Conservation (phyloP, 2,888 invertebrate species). For the Scaptomyza reducta region DNA sequence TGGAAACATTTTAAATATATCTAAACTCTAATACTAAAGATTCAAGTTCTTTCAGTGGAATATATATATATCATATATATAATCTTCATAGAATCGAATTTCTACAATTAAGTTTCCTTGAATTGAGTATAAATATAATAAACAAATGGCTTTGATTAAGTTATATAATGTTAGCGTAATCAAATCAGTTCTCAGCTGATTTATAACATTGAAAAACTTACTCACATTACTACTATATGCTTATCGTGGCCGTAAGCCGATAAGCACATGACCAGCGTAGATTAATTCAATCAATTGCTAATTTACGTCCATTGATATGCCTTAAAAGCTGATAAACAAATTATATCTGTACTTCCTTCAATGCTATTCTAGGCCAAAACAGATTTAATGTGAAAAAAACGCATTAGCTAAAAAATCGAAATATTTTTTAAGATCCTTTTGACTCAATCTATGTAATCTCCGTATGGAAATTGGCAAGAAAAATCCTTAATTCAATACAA, state of each 20-base stretch:
- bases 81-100: background rate
- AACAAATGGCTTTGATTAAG: background rate
- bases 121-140: background rate
- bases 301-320: background rate
- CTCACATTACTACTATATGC: background rate
- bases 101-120: background rate
- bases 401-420: too few relatives aligned
- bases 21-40: too few relatives aligned
- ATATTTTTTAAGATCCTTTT: too few relatives aligned
- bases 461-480: too few relatives aligned
- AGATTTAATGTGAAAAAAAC: too few relatives aligned
- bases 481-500: too few relatives aligned
- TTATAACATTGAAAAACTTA: background rate
- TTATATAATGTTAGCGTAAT: background rate
- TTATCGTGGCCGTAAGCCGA: conserved; percentile 27
- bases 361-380: too few relatives aligned
- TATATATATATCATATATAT: background rate
- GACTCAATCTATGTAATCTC: too few relatives aligned
- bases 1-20: too few relatives aligned
- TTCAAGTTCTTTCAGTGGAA: too few relatives aligned
- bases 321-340: background rate
- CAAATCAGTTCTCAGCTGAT: background rate
- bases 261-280: conserved; percentile 40
- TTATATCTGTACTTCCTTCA: too few relatives aligned
- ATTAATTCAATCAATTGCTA: conserved; percentile 24